These are phyloP conservation scores for Nematolebias whitei DNA, from an alignment of 2,113 vertebrate genomes.

Conservation along the genomic window DNA sequence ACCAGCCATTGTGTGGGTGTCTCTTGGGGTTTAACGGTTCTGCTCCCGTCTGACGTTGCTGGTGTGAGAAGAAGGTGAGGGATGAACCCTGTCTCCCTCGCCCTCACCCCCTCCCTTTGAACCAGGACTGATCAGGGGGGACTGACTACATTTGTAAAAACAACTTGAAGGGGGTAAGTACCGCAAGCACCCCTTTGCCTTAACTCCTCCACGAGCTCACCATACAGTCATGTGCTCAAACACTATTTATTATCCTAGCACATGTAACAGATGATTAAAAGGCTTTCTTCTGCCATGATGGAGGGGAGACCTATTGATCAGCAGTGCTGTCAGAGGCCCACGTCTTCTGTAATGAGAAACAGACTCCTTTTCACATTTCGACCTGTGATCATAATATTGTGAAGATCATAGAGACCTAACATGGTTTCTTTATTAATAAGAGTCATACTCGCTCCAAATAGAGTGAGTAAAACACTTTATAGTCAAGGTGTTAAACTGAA, in stretches of 20 bases:
- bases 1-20: slow-evolving; percentile 57
- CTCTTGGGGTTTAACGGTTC: slow-evolving; percentile 72
- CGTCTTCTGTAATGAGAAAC: slow-evolving; percentile 97
- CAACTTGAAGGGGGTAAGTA: slow-evolving; percentile 83
- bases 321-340: slow-evolving; percentile 82
- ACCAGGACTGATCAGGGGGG: slow-evolving; percentile 82
- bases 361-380: slow-evolving; percentile 79
- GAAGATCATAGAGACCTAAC: slow-evolving; percentile 22
- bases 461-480: slow-evolving; percentile 9
- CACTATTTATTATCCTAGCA: slow-evolving; percentile 18
- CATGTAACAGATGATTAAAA: slow-evolving; percentile 29
- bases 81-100: slow-evolving; percentile 78
- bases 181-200: slow-evolving; percentile 70
- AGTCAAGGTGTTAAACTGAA: slow-evolving; percentile 18
- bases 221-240: slow-evolving; percentile 41
- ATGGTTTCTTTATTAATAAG: too few relatives aligned
- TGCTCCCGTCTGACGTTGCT: slow-evolving; percentile 80
- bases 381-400: slow-evolving; percentile 29
- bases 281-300: slow-evolving; percentile 22
- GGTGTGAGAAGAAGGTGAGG: slow-evolving; percentile 76
- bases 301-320: slow-evolving; percentile 63
- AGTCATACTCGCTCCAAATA: slow-evolving; percentile 3
- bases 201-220: slow-evolving; percentile 63
- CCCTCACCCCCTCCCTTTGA: slow-evolving; percentile 80
- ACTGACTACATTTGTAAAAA: slow-evolving; percentile 77